Percentiles rank a stretch among this genome's conserved stretches.
These are phyloP conservation scores for Drosophila tristis DNA, from an alignment of 1,140 invertebrate species.

Conservation along the genomic window DNA sequence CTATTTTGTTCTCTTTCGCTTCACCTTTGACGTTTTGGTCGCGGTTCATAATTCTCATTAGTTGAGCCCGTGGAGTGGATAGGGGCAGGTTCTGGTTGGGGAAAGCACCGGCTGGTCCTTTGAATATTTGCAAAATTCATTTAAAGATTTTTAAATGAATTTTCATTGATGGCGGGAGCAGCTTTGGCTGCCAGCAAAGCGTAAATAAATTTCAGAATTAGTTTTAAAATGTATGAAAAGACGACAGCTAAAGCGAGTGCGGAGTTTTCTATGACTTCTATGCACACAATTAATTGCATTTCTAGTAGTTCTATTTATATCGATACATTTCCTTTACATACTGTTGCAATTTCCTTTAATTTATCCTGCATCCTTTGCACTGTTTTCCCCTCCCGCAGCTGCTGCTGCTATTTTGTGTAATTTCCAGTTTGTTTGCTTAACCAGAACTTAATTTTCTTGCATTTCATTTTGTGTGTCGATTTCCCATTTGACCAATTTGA, in stretches of 20 bases:
- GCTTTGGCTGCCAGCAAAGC: too few species aligned
- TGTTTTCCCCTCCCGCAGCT: background rate
- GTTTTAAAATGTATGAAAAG: background rate
- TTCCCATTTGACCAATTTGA: too few species aligned
- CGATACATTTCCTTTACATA: too few species aligned
- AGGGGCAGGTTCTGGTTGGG: too few species aligned
- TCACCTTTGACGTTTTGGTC: conserved; percentile 32
- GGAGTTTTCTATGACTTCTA: too few species aligned
- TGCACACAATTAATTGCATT: too few species aligned
- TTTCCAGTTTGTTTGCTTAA: background rate
- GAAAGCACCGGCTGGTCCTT: background rate
- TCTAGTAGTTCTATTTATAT: too few species aligned
- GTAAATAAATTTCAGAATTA: background rate
- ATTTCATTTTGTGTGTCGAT: background rate
- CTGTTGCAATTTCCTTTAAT: background rate
- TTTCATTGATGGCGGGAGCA: too few species aligned
- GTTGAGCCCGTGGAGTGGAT: background rate
- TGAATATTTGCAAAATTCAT: background rate
- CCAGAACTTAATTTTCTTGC: conserved; percentile 6
- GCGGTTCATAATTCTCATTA: conserved; percentile 29
- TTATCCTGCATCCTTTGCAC: too few species aligned
- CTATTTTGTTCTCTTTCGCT: background rate
- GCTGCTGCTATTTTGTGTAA: background rate
- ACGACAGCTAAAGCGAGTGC: background rate
- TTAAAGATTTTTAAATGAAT: background rate